Evolutionary conservation across 2,113 vertebrate genomes (phyloP).

Genomic region (Melanostigma gelatinosum): DNA sequence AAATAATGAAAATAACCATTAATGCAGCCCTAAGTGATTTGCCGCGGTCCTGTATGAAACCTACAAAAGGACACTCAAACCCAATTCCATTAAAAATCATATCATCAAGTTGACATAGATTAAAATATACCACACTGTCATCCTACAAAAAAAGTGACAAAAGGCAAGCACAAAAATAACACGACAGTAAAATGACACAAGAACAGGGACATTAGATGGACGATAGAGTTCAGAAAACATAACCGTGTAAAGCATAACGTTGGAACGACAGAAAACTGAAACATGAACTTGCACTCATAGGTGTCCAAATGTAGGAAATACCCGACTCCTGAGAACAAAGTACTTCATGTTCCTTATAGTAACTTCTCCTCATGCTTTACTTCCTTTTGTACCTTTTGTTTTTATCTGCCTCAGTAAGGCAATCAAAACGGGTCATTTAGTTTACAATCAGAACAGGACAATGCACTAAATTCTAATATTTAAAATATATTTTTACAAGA

Average conservation of each 20-base stretch:
- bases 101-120: not conserved
- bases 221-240: not conserved
- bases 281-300: not conserved
- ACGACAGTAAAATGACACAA: not conserved
- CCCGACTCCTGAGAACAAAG: slow-evolving; percentile 31
- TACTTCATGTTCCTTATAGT: slow-evolving; percentile 62
- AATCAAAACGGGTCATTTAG: not conserved
- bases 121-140: not conserved
- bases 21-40: not conserved
- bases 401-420: not conserved
- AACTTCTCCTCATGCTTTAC: slow-evolving; percentile 24
- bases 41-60: not conserved
- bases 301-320: slow-evolving; percentile 29
- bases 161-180: not conserved
- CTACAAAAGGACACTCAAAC: not conserved
- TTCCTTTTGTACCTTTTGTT: slow-evolving; percentile 32
- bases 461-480: not conserved
- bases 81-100: not conserved
- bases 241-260: not conserved
- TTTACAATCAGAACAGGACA: not conserved
- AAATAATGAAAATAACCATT: not conserved
- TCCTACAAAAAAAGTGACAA: not conserved
- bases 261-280: not conserved
- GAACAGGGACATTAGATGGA: not conserved
- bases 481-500: not conserved